A percentile compares a stretch with the other conserved stretches of the same genome.
phyloP scores from a whole-genome alignment of 1,140 invertebrate genomes.

The Macrostomum lignano region DNA sequence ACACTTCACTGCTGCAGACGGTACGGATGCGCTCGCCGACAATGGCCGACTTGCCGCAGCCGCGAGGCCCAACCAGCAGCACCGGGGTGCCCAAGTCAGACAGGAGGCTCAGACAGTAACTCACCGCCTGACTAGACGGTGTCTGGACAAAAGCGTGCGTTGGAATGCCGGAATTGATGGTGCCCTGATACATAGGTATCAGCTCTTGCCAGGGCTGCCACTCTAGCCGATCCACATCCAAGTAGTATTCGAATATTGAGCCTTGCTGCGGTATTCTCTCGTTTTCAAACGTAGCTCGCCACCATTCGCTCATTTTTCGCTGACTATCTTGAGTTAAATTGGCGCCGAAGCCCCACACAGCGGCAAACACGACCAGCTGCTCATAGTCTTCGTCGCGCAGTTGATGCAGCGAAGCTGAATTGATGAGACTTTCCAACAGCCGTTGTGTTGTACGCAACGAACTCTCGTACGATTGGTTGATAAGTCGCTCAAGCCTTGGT shows the following conservation, averaged over 20 bases:
- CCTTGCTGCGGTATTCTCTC: too few species aligned
- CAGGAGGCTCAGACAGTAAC: constrained; percentile 12
- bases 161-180: constrained; percentile 18
- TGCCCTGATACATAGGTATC: constrained; percentile 18
- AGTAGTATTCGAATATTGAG: constrained; percentile 22
- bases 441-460: too few species aligned
- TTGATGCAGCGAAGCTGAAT: too few species aligned
- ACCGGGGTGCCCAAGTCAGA: constrained; percentile 20
- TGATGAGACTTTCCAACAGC: too few species aligned
- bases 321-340: too few species aligned
- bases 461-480: too few species aligned
- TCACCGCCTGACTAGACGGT: constrained; percentile 16
- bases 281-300: too few species aligned
- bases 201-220: constrained; percentile 20
- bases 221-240: constrained; percentile 20
- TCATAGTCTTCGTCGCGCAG: too few species aligned
- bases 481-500: too few species aligned
- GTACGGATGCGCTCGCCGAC: constrained; percentile 22
- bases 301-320: too few species aligned
- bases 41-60: constrained; percentile 24
- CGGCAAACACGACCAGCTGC: too few species aligned
- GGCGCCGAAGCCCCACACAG: too few species aligned
- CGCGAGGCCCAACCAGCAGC: constrained; percentile 22
- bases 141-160: constrained; percentile 24
- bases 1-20: constrained; percentile 25